Percentiles rank a stretch among this genome's conserved stretches.
Evolutionary conservation across 2,113 vertebrate genomes (phyloP).

Genomic region (Coregonus clupeaformis): DNA sequence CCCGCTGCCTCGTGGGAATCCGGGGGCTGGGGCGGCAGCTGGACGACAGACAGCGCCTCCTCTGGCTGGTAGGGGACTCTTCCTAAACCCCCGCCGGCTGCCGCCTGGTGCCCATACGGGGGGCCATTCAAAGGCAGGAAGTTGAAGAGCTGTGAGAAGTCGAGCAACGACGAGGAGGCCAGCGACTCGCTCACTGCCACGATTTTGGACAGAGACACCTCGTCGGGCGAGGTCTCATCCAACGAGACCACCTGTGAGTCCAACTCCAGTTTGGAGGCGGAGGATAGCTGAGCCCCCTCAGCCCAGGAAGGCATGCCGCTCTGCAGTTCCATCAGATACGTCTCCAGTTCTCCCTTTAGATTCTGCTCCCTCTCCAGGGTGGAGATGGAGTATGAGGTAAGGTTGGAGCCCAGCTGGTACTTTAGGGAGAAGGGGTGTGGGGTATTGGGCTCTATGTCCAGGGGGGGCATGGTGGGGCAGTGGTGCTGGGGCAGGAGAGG

Average conservation of each 20-base stretch:
- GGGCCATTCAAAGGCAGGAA: slow-evolving; percentile 96
- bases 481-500: slow-evolving; percentile 83
- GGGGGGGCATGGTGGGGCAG: slow-evolving; percentile 80
- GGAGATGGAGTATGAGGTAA: slow-evolving; percentile 92
- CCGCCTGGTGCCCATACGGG: slow-evolving; percentile 80
- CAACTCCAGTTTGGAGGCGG: slow-evolving; percentile 84
- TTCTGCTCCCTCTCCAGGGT: slow-evolving; percentile 89
- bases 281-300: slow-evolving; percentile 79
- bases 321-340: slow-evolving; percentile 94
- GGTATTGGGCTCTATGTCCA: slow-evolving; percentile 84
- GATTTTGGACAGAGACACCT: slow-evolving; percentile 85
- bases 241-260: slow-evolving; percentile 78
- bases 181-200: slow-evolving; percentile 81
- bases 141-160: slow-evolving; percentile 96
- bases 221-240: slow-evolving; percentile 78
- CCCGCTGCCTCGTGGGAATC: slow-evolving; percentile 82
- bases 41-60: slow-evolving; percentile 80
- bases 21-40: slow-evolving; percentile 76
- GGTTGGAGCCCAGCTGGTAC: slow-evolving; percentile 92
- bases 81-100: slow-evolving; percentile 78
- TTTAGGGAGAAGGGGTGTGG: slow-evolving; percentile 87
- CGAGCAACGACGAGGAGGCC: slow-evolving; percentile 84
- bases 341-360: slow-evolving; percentile 95
- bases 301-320: slow-evolving; percentile 84
- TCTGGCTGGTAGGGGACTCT: slow-evolving; percentile 83